Percentiles rank a stretch among this genome's conserved stretches.
Evolutionary conservation across 2,113 vertebrate genomes (phyloP).

Genomic region (Otocyon megalotis): DNA sequence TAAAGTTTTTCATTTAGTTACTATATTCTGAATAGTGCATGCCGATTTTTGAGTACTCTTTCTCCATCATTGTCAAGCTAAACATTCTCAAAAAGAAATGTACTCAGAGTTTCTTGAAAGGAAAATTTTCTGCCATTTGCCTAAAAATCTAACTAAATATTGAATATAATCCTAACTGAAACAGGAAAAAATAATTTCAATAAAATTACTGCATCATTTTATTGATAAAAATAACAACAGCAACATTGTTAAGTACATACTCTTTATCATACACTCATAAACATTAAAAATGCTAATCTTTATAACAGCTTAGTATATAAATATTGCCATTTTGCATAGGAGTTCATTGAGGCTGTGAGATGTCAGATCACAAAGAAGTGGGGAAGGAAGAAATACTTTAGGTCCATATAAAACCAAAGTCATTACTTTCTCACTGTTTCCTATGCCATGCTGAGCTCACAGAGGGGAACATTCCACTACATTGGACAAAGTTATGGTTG

Average conservation of each 20-base stretch:
- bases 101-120: background rate
- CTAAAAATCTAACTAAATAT: slow-evolving; percentile 18
- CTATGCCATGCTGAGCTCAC: background rate
- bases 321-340: background rate
- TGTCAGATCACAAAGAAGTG: background rate
- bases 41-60: background rate
- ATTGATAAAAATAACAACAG: background rate
- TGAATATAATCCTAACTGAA: slow-evolving; percentile 32
- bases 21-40: background rate
- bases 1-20: background rate
- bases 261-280: background rate
- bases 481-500: background rate
- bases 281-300: background rate
- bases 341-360: background rate
- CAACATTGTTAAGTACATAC: background rate
- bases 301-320: background rate
- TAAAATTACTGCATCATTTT: background rate
- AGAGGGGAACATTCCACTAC: background rate
- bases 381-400: background rate
- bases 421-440: background rate
- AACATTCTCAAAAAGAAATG: slow-evolving; percentile 37
- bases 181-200: background rate
- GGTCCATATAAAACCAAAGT: background rate
- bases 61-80: background rate
- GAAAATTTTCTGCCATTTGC: slow-evolving; percentile 51